phyloP scores from a whole-genome alignment of 2,113 vertebrate genomes.

The Tonatia bakeri region DNA sequence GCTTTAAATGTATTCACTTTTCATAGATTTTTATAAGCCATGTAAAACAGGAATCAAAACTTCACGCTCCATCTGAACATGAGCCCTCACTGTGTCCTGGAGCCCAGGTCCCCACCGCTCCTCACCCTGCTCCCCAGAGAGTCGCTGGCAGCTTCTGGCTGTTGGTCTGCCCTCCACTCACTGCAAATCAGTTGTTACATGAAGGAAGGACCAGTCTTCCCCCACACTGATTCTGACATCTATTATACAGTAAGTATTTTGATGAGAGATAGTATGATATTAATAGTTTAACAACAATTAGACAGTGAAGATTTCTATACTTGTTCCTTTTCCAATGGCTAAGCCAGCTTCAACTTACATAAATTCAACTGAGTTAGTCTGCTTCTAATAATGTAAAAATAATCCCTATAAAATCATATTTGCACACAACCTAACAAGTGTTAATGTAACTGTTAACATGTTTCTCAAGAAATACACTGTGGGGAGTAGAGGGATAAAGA shows the following conservation, averaged over 20 bases:
- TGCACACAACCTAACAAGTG: not conserved
- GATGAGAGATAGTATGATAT: not conserved
- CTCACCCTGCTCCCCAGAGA: fast-evolving
- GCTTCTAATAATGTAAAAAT: not conserved
- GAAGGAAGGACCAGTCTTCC: not conserved
- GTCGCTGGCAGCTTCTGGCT: not conserved
- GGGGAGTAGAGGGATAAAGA: not conserved
- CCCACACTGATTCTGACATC: fast-evolving
- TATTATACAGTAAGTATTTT: not conserved
- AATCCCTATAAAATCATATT: not conserved
- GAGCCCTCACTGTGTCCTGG: not conserved
- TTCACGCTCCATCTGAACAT: not conserved
- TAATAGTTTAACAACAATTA: not conserved
- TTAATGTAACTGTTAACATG: not conserved
- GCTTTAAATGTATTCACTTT: not conserved
- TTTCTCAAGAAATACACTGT: not conserved
- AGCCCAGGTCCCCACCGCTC: not conserved
- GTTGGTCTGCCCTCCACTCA: not conserved
- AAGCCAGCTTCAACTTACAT: not conserved
- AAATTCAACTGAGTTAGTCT: not conserved
- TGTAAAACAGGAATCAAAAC: not conserved
- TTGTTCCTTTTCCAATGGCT: not conserved
- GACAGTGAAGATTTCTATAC: not conserved
- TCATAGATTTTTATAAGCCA: not conserved
- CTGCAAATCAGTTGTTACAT: fast-evolving